These are phyloP conservation scores for Magallana nippona DNA, from an alignment of 2,888 invertebrate species.

Conservation along the genomic window DNA sequence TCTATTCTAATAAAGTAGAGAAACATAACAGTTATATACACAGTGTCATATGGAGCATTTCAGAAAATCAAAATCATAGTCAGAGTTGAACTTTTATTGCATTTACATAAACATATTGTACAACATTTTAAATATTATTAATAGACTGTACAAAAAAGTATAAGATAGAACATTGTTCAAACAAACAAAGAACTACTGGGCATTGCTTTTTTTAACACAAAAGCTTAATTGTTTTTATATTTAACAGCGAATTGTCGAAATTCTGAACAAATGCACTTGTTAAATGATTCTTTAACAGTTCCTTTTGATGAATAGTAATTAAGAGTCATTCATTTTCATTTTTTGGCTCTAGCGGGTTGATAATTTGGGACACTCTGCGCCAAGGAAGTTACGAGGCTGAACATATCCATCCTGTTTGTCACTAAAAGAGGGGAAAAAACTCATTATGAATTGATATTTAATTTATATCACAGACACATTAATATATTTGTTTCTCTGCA, in stretches of 20 bases:
- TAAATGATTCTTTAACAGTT: not conserved
- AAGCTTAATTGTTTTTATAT: too few relatives aligned
- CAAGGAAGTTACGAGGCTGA: slow-evolving; percentile 79
- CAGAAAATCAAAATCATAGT: too few relatives aligned
- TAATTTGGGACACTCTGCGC: slow-evolving; percentile 78
- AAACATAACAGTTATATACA: too few relatives aligned
- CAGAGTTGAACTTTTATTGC: slow-evolving; percentile 2
- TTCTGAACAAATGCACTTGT: not conserved
- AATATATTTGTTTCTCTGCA: too few relatives aligned
- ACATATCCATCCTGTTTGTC: slow-evolving; percentile 79
- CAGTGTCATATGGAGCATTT: too few relatives aligned
- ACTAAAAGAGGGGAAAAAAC: slow-evolving; percentile 65
- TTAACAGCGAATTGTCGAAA: not conserved
- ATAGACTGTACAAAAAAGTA: not conserved
- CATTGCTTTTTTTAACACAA: not conserved
- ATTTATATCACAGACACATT: too few relatives aligned
- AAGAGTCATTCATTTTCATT: not conserved
- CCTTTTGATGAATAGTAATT: not conserved
- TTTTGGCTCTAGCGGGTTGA: slow-evolving; percentile 16
- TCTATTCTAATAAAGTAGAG: too few relatives aligned
- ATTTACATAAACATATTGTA: slow-evolving; percentile 23
- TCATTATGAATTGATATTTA: not conserved
- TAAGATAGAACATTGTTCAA: not conserved
- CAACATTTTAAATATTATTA: not conserved
- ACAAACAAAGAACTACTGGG: not conserved